These are phyloP conservation scores for Tigriopus californicus DNA, from an alignment of 2,888 invertebrate genomes.

Conservation along the genomic window DNA sequence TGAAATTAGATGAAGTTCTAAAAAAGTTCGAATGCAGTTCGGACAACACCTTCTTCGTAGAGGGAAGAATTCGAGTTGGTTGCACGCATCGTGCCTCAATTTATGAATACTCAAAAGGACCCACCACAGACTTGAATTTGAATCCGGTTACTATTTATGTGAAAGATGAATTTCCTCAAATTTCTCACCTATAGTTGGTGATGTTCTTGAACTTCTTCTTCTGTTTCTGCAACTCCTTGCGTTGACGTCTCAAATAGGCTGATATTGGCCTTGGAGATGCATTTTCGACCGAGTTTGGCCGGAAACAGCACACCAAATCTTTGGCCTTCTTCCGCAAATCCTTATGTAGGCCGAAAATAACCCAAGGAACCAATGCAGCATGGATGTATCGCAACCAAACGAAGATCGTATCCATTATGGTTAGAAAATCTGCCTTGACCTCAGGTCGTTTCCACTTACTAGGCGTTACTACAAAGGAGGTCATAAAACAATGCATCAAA, in stretches of 20 bases:
- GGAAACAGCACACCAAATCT: constrained; percentile 1
- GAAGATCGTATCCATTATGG: neutral
- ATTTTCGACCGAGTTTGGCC: constrained; percentile 10
- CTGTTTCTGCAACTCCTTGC: neutral
- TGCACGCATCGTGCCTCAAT: too few species aligned
- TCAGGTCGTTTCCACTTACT: neutral
- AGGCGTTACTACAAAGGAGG: too few species aligned
- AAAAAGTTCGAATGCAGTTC: too few species aligned
- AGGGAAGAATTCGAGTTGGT: too few species aligned
- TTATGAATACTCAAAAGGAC: too few species aligned
- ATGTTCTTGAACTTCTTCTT: constrained; percentile 8
- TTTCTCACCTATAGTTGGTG: constrained; percentile 5
- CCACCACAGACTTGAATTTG: too few species aligned
- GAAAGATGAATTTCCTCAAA: too few species aligned
- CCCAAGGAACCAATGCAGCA: neutral
- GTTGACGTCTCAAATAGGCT: neutral
- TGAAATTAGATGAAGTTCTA: too few species aligned
- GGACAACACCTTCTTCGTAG: too few species aligned
- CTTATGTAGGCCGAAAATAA: constrained; percentile 2
- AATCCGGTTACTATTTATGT: too few species aligned
- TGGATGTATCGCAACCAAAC: constrained; percentile 11
- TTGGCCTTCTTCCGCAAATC: constrained; percentile 6
- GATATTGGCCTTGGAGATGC: neutral
- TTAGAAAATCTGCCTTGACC: neutral
- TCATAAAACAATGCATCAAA: too few species aligned